These are phyloP conservation scores for Formica exsecta DNA, from an alignment of 1,140 invertebrate genomes.

Conservation along the genomic window DNA sequence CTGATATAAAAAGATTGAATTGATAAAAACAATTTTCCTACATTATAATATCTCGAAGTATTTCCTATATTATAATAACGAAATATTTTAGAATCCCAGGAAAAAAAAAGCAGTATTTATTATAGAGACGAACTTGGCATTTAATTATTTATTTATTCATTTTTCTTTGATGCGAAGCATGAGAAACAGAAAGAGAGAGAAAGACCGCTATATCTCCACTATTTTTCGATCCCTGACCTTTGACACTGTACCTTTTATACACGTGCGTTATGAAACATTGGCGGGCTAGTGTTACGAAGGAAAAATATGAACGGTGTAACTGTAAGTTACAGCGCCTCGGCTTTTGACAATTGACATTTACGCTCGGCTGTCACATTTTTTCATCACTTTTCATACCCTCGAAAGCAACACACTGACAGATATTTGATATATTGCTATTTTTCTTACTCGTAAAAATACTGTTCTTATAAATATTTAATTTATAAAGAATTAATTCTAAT, in stretches of 20 bases:
- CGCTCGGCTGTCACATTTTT: conserved; percentile 26
- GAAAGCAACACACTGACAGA: conserved; percentile 3
- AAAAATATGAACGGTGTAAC: conserved; percentile 41
- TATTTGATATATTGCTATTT: background rate
- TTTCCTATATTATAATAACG: no score
- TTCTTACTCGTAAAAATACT: background rate
- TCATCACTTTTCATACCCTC: conserved; percentile 17
- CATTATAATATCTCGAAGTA: no score
- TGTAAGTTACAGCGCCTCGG: conserved; percentile 20
- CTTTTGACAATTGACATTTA: conserved; percentile 49
- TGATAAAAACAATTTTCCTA: background rate
- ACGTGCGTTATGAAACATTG: conserved; percentile 11
- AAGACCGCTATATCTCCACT: background rate
- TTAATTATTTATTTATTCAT: background rate
- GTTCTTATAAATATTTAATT: background rate
- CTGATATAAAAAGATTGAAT: background rate
- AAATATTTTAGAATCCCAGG: background rate
- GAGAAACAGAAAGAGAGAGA: background rate
- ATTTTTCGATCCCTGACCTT: conserved; percentile 43
- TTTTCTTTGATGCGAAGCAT: background rate
- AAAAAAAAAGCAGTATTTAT: background rate
- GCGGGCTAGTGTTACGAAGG: background rate
- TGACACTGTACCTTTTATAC: background rate
- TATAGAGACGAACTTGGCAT: background rate
- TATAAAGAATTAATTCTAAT: background rate